Percentiles rank a stretch among this genome's conserved stretches.
Conservation (phyloP, 2,888 invertebrate genomes). For the Acheta domesticus region DNA sequence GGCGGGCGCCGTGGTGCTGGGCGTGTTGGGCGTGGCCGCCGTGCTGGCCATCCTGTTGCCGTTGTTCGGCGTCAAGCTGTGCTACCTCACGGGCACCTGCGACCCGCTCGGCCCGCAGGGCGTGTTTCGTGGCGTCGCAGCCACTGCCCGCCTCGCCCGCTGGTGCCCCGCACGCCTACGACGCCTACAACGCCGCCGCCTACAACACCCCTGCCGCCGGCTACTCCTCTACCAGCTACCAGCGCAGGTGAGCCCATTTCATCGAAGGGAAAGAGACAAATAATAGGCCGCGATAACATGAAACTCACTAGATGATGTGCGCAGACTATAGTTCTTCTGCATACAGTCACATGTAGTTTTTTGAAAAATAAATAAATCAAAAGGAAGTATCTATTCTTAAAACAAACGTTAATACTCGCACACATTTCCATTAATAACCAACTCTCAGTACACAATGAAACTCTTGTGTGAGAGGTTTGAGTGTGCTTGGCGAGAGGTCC, state of each 20-base stretch:
- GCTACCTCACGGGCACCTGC: conserved; percentile 41
- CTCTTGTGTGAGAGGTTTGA: too few species aligned
- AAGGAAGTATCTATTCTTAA: too few species aligned
- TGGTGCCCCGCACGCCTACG: conserved; percentile 35
- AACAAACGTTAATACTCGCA: too few species aligned
- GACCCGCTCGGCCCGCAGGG: conserved; percentile 27
- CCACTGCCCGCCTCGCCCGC: conserved; percentile 38
- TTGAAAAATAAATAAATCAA: too few species aligned
- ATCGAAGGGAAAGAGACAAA: too few species aligned
- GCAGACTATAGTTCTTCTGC: too few species aligned
- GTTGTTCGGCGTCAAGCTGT: conserved; percentile 39
- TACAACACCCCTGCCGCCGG: conserved; percentile 30
- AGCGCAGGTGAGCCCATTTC: conserved; percentile 32
- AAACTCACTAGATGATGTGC: too few species aligned
- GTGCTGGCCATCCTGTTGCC: conserved; percentile 40
- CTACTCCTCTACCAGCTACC: conserved; percentile 32
- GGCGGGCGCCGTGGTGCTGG: conserved; percentile 32
- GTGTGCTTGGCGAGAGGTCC: too few species aligned
- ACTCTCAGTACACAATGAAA: too few species aligned
- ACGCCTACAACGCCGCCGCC: conserved; percentile 38
- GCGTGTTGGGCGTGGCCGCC: conserved; percentile 39
- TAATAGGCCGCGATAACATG: background rate
- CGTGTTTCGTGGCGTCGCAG: conserved; percentile 30
- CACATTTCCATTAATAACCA: too few species aligned
- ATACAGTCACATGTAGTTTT: too few species aligned